Conservation (phyloP, 2,113 vertebrate genomes). For the Hemichromis elongatus region DNA sequence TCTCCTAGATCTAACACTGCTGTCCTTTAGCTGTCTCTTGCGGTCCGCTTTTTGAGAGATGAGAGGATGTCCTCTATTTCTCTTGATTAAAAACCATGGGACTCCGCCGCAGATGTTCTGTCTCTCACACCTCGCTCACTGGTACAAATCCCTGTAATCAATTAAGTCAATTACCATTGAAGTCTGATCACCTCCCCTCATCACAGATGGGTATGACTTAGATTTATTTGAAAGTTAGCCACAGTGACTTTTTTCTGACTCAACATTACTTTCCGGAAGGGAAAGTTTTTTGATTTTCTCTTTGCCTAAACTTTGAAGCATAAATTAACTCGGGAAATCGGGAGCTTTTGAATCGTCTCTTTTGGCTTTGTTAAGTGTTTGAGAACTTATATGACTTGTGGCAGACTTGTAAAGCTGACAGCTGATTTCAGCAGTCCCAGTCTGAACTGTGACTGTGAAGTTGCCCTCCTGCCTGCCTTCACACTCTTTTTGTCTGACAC, state of each 20-base stretch:
- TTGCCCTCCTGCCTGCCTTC: slow-evolving; percentile 24
- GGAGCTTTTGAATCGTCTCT: not conserved
- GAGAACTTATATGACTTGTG: not conserved
- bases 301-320: slow-evolving; percentile 1
- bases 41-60: not conserved
- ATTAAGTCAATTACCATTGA: slow-evolving; percentile 35
- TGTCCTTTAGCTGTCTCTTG: not conserved
- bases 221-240: slow-evolving; percentile 31
- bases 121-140: not conserved
- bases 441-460: slow-evolving; percentile 14
- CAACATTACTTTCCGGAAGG: not conserved
- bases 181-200: slow-evolving; percentile 4
- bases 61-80: not conserved
- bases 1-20: not conserved
- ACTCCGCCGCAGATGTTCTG: not conserved
- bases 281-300: not conserved
- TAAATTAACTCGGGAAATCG: not conserved
- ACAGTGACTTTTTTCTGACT: slow-evolving; percentile 17
- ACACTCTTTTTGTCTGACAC: slow-evolving; percentile 35
- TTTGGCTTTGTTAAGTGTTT: not conserved
- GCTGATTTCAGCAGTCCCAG: slow-evolving; percentile 20
- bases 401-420: slow-evolving; percentile 41
- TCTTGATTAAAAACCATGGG: not conserved
- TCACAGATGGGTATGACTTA: slow-evolving; percentile 18
- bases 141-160: slow-evolving; percentile 34